These are phyloP conservation scores for Argyresthia albistria DNA, from an alignment of 2,888 invertebrate species.

Conservation along the genomic window DNA sequence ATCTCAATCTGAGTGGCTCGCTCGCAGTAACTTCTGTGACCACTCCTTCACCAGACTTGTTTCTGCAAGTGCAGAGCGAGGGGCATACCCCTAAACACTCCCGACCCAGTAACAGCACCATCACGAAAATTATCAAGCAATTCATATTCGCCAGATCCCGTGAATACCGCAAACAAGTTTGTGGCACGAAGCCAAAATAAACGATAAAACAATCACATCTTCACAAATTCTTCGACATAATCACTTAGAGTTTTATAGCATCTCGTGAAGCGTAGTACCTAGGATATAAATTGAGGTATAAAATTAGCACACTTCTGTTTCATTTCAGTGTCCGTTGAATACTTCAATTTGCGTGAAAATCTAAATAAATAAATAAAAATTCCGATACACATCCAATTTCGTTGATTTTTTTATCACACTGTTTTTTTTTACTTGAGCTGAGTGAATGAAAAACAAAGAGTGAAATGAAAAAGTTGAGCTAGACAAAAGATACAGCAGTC, in stretches of 20 bases:
- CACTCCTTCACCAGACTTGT: constrained; percentile 65
- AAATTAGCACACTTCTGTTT: too few relatives aligned
- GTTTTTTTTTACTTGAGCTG: too few relatives aligned
- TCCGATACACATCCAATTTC: neutral
- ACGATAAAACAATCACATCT: constrained; percentile 57
- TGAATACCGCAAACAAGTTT: constrained; percentile 44
- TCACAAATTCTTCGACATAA: constrained; percentile 43
- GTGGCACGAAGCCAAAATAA: constrained; percentile 65
- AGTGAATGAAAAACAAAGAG: constrained; percentile 1
- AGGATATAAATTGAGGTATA: too few relatives aligned
- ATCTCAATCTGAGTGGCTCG: constrained; percentile 74
- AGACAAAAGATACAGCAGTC: too few relatives aligned
- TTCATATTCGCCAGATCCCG: constrained; percentile 47
- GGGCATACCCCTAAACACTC: constrained; percentile 45
- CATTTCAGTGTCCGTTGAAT: neutral
- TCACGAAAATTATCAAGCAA: constrained; percentile 33
- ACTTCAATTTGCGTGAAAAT: neutral
- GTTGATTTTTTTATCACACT: neutral
- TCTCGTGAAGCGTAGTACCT: neutral
- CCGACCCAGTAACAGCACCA: constrained; percentile 31
- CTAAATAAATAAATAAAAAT: neutral
- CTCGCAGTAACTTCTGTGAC: constrained; percentile 65
- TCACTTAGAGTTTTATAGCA: constrained; percentile 11
- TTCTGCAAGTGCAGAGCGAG: constrained; percentile 69
- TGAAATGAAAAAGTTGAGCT: too few relatives aligned